phyloP scores from a whole-genome alignment of 2,113 vertebrate species.

The Grammomys surdaster region DNA sequence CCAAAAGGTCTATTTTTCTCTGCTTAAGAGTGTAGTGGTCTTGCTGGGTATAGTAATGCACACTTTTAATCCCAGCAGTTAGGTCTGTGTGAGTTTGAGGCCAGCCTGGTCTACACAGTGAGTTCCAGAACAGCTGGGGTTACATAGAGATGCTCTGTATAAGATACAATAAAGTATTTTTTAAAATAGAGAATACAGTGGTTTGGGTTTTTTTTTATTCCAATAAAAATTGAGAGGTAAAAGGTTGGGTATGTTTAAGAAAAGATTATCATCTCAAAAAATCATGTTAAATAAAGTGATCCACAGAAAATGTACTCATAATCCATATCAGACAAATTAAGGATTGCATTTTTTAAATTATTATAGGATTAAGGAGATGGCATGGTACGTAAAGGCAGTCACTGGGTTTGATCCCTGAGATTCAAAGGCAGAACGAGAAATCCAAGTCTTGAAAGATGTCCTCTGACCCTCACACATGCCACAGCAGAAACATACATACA shows the following conservation, averaged over 20 bases:
- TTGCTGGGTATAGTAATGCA: not conserved
- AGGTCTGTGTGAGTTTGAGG: not conserved
- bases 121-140: not conserved
- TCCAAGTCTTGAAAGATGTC: not conserved
- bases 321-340: not conserved
- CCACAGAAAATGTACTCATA: not conserved
- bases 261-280: conserved; percentile 6
- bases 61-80: not conserved
- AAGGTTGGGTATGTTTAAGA: not conserved
- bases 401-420: not conserved
- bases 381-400: not conserved
- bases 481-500: not conserved
- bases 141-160: not conserved
- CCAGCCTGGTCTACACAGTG: not conserved
- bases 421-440: not conserved
- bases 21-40: not conserved
- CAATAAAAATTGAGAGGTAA: conserved; percentile 17
- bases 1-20: not conserved
- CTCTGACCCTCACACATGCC: not conserved
- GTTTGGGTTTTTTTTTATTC: not conserved
- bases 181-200: not conserved
- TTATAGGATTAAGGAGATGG: not conserved
- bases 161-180: not conserved
- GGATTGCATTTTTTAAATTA: conserved; percentile 2
- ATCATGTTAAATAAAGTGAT: conserved; percentile 48